Conservation (phyloP, 2,888 invertebrate genomes). For the Volucella inanis region DNA sequence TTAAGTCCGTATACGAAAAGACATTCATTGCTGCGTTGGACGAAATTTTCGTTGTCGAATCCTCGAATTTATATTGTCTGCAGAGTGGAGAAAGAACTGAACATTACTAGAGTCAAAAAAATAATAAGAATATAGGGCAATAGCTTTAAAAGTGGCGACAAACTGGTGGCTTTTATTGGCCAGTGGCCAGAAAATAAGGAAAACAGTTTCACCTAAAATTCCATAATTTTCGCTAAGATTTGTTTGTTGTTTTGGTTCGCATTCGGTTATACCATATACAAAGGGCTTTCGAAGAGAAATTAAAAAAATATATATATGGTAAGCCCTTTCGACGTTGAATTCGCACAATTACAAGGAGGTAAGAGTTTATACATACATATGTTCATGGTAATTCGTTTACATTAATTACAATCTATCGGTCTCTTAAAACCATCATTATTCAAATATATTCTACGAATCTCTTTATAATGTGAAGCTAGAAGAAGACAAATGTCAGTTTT, state of each 20-base stretch:
- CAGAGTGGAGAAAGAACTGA: conserved; percentile 31
- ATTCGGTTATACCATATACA: background rate
- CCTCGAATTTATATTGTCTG: conserved; percentile 62
- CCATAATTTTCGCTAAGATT: conserved; percentile 16
- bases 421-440: too few species aligned
- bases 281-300: conserved; percentile 15
- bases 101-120: conserved; percentile 21
- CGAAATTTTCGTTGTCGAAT: conserved; percentile 39
- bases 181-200: conserved; percentile 45
- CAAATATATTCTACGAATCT: too few species aligned
- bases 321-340: too few species aligned
- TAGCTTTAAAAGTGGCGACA: conserved; percentile 68
- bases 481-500: too few species aligned
- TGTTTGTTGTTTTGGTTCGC: conserved; percentile 6
- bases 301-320: conserved; percentile 25
- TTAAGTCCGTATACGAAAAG: conserved; percentile 67
- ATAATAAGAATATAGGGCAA: conserved; percentile 57
- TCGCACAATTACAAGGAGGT: too few species aligned
- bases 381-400: too few species aligned
- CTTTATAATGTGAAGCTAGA: too few species aligned
- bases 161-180: conserved; percentile 70
- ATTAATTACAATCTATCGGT: too few species aligned
- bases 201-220: conserved; percentile 49
- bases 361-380: too few species aligned
- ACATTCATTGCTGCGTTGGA: conserved; percentile 65